Evolutionary conservation across 2,797 vertebrate genomes (phyloP), one percentile per base, ranked within the genome.

Genomic region (Sphenodon punctatus): DNA sequence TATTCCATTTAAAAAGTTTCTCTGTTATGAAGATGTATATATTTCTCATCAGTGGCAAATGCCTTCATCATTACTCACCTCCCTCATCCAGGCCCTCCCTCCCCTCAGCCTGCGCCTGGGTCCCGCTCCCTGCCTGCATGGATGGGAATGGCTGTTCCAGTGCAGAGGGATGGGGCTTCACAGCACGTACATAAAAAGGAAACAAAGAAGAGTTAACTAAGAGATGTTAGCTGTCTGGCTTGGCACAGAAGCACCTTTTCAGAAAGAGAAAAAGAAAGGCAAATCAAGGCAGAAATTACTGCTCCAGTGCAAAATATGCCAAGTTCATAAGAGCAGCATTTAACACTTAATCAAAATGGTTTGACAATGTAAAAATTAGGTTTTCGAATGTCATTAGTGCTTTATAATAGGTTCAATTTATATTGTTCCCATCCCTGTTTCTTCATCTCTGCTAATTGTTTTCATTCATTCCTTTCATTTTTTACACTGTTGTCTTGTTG

Each of bases 301-400:
- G 84, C 80, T 91, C 87, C 56, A 75, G 76, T 55, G 74, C 85
- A 88, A 91, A 84, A 41, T 72, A 61, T 63, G 90, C 85, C 79
- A 84, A 82, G 85, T 94, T 92, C 71, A 53, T 87, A 92, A 91
- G 87, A 90, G 90, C 88, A 66, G 77, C 60, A 45, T 94, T 92
- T 92, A 92, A 90, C 76, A 90, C 89, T 96, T 94, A 94, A 95
- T 96, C 95, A 96, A 87, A 79, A 93, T 90, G 88, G 81, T 90
- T 90, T 92, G 96, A 95, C 95, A 95, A 93, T 67, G 67, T 88
- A 93, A 94, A 95, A 94, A 95, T 95, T 88, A 93, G 94, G 92
- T 94, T 96, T 95, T 92, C 64, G 5, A 32, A 89, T 92, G 92
- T 93, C 95, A 94, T 96, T 96, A 96, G 92, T 85, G 87, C 86